Base-by-base conservation (phyloP, 2,888 invertebrate species). In the Tanytarsus gracilentus region DNA sequence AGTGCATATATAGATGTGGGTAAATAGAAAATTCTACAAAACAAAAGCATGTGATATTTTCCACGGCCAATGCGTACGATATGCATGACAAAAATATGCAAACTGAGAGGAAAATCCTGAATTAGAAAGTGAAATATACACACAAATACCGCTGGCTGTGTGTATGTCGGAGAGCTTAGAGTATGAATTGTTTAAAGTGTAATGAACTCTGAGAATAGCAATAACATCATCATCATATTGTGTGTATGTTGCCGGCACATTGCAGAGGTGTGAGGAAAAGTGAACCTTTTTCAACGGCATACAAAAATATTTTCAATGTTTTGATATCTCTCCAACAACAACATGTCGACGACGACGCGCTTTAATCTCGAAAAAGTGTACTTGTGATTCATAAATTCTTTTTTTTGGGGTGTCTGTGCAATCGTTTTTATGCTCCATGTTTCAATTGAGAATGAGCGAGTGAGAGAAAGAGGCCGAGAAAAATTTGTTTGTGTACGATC, bases 181-280 rank as follows among this genome's bases (percentile, higher is more conserved):
- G 33, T 14, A 21, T 52, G 53, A 53, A 53, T 53, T 53, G 53
- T 53, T 53, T 53, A 53, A 53, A 53, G 53, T 53, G 25, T 53
- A 53, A 53, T 53, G 53, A 53, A 53, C 53, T 39, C 53, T 21
- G 14, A 25, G 36, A 53, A 27, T 27, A 49, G 14, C 21, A 44
- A 27, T 14, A 49, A 26, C n/a, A 4, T 26, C 7, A 44, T 26
- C 26, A 49, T 26, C 25, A 49, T 16, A 44, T n/a, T n/a, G n/a
- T n/a, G n/a, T n/a, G n/a, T n/a, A 44, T 23, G 23, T 44, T 44
- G 44, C 44, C 23, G 44, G 21, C 44, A 44, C 21, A 18, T 44
- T 44, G 44, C n/a, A n/a, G n/a, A 18, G 44, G 44, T 9, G 23
- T 5, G 23, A 21, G 21, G 21, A 40, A 40, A 40, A 21, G 2